Conservation (phyloP, 2,797 vertebrate genomes). For the Hozukius guyotensis region DNA sequence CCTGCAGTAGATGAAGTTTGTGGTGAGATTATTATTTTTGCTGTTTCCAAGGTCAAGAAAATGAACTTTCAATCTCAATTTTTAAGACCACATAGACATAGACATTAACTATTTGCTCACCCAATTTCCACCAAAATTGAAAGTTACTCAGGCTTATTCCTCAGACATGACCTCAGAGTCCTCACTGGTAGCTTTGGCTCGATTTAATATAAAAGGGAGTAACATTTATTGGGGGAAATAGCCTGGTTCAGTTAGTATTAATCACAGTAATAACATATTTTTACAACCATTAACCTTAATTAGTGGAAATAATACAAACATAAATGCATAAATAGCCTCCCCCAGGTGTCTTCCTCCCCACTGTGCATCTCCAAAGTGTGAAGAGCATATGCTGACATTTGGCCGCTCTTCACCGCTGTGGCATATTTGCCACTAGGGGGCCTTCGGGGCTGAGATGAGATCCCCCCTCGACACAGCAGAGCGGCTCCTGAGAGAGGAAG, state of each 20-base stretch:
- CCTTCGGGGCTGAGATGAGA: constrained; percentile 26
- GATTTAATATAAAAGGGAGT: neutral
- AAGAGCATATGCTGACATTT: constrained; percentile 39
- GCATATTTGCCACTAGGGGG: constrained; percentile 56
- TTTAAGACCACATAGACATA: neutral
- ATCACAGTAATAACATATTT: neutral
- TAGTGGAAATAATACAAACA: neutral
- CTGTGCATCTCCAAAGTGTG: constrained; percentile 19
- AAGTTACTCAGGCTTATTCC: neutral
- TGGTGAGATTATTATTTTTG: neutral
- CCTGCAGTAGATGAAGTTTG: neutral
- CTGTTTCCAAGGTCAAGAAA: neutral
- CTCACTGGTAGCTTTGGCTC: neutral
- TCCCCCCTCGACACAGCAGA: constrained; percentile 22
- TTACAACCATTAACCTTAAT: neutral
- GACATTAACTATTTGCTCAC: neutral
- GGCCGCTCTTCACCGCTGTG: constrained; percentile 4
- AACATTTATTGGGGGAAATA: neutral
- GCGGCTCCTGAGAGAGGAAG: constrained; percentile 39
- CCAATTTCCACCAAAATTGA: neutral
- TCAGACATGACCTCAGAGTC: neutral
- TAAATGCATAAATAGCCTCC: neutral
- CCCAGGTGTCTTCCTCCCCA: neutral
- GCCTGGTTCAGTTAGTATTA: neutral
- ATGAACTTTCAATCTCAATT: neutral